Conservation (phyloP, 1,140 invertebrate genomes). For the Leptestheria dahalacensis region DNA sequence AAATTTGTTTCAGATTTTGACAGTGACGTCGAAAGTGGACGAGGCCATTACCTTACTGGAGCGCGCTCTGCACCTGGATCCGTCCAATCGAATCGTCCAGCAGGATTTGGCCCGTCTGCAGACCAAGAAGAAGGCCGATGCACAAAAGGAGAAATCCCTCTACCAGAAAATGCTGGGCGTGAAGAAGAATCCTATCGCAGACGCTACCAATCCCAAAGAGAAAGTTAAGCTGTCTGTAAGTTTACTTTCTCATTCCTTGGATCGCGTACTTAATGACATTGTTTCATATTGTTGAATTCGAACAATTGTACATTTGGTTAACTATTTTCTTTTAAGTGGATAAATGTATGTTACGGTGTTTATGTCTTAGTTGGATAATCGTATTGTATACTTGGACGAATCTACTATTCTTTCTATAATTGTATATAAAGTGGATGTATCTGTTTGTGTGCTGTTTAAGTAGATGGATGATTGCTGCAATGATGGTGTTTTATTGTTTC, state of each 20-base stretch:
- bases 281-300: neutral
- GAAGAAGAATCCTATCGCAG: conserved; percentile 16
- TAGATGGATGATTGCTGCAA: neutral
- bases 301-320: too few relatives aligned
- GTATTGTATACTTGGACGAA: too few relatives aligned
- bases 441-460: neutral
- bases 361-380: too few relatives aligned
- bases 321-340: too few relatives aligned
- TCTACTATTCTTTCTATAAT: too few relatives aligned
- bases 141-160: conserved; percentile 39
- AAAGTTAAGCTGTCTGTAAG: conserved; percentile 12
- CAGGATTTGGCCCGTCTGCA: conserved; percentile 41
- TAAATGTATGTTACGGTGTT: too few relatives aligned
- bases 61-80: conserved; percentile 40
- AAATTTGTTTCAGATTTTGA: conserved; percentile 37
- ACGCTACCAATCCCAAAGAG: neutral
- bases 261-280: neutral
- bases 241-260: neutral
- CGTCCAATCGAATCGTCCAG: conserved; percentile 38
- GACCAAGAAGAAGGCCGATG: conserved; percentile 37
- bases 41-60: conserved; percentile 41
- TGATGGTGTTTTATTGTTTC: neutral
- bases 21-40: conserved; percentile 40
- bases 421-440: too few relatives aligned
- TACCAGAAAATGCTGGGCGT: conserved; percentile 49